Percentiles rank a stretch among this genome's conserved stretches.
phyloP scores from a whole-genome alignment of 2,797 vertebrate species.

The Siniperca scherzeri region DNA sequence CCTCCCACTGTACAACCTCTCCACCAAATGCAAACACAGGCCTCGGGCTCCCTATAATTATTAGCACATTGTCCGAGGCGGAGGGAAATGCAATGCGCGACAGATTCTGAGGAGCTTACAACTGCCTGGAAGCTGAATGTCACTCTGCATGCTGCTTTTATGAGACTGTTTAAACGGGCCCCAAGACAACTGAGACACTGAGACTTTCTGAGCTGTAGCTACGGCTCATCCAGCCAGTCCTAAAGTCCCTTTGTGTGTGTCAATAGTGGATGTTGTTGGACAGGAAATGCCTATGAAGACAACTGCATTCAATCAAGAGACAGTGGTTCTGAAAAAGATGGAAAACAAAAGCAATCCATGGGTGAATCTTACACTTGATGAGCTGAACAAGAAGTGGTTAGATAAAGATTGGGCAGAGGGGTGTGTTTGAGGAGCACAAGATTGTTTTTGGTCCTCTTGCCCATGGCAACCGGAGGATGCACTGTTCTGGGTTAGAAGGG shows the following conservation, averaged over 20 bases:
- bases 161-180: conserved; percentile 43
- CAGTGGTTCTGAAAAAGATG: conserved; percentile 3
- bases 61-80: conserved; percentile 76
- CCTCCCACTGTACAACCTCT: conserved; percentile 61
- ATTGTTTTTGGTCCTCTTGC: conserved; percentile 22
- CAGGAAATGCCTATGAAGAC: conserved; percentile 48
- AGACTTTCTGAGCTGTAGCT: conserved; percentile 43
- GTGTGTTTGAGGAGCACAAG: not conserved
- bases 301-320: conserved; percentile 26
- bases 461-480: conserved; percentile 30
- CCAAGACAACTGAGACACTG: conserved; percentile 54
- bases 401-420: conserved; percentile 14
- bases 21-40: conserved; percentile 69
- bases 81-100: conserved; percentile 67
- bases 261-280: conserved; percentile 17
- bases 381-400: conserved; percentile 17
- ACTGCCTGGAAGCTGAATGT: conserved; percentile 62
- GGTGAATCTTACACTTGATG: conserved; percentile 4
- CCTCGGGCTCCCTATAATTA: conserved; percentile 78
- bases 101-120: conserved; percentile 63
- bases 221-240: conserved; percentile 26
- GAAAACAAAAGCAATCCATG: not conserved
- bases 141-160: conserved; percentile 57
- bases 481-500: conserved; percentile 15
- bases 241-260: conserved; percentile 25